Evolutionary conservation across 2,888 invertebrate species (phyloP).

Genomic region (Cordylochernes scorpioides): DNA sequence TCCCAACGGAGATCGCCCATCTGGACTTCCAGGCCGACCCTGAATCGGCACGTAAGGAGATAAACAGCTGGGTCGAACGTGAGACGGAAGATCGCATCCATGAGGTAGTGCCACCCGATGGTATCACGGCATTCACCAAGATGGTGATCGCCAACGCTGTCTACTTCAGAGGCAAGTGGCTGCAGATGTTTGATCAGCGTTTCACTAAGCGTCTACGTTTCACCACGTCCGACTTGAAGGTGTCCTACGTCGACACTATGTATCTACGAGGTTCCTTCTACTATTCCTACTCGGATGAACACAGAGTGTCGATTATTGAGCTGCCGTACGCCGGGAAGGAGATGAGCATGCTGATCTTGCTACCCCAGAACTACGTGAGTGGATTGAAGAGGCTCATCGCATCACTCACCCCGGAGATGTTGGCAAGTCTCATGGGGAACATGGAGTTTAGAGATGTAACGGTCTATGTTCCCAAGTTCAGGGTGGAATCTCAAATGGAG

Average conservation of each 20-base stretch:
- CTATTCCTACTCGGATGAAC: conserved; percentile 12
- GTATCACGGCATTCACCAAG: conserved; percentile 16
- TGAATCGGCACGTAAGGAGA: conserved; percentile 28
- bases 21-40: conserved; percentile 32
- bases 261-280: conserved; percentile 8
- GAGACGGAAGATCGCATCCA: conserved; percentile 57
- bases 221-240: conserved; percentile 2
- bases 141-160: conserved; percentile 14
- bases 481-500: conserved; percentile 13
- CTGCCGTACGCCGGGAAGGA: conserved; percentile 14
- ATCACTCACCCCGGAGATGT: conserved; percentile 6
- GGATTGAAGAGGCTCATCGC: conserved; percentile 10
- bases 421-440: conserved; percentile 9
- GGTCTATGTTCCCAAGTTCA: conserved; percentile 12
- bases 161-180: conserved; percentile 14
- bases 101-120: conserved; percentile 36
- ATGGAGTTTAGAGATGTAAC: conserved; percentile 13
- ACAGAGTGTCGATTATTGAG: conserved; percentile 12
- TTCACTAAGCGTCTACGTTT: conserved; percentile 7
- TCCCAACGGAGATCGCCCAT: conserved; percentile 34
- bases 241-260: conserved; percentile 12
- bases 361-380: conserved; percentile 9
- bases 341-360: conserved; percentile 12
- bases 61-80: conserved; percentile 54
- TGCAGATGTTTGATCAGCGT: conserved; percentile 11